Base-by-base conservation (phyloP, 2,888 invertebrate genomes). In the Rhyacophila evoluta region DNA sequence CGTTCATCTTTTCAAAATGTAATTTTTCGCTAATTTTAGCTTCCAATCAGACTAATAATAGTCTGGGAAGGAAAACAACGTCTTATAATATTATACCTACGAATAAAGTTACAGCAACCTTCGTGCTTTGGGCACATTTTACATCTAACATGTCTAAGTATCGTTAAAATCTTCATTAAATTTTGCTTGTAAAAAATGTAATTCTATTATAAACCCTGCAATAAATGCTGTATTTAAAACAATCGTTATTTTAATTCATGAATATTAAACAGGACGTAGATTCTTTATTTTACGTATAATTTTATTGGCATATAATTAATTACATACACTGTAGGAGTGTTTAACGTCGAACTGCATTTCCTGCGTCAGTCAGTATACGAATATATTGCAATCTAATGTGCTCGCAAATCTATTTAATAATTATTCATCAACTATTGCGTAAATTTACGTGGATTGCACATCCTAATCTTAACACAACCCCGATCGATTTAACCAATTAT, bases 121-220 rank as follows among this genome's bases (percentile, higher is more conserved):
- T 25, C 55, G 55, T 55, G 55, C 19, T 55, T 19, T 19, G 55
- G 19, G 19, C 0, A 25, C 55, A 25, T 55, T 55, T 55, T 19
- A 55, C 55, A 55, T 55, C 15, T 55, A 25, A 55, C 55, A 55
- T 55, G 55, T 55, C 55, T 19, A 55, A 19, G 55, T 10, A 25
- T 25, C 55, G 10, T 25, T 55, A 25, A 55, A 55, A 55, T 12
- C 55, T 25, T 55, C 25, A 55, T 55, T 55, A 55, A 55, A 55
- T 55, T 55, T 55, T 25, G 19, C 55, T 55, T 55, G 55, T 55
- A 55, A 55, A 55, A 55, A 25, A n/a, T 4, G 55, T 55, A 55
- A 55, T 55, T 55, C 55, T 55, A 55, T 55, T 55, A 55, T 55
- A 55, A 55, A 55, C 15, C 55, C 15, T 25, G 55, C 6, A 19